Evolutionary conservation across 2,797 vertebrate genomes (phyloP), one percentile per base, ranked within the genome.

Genomic region (Sphenodon punctatus): DNA sequence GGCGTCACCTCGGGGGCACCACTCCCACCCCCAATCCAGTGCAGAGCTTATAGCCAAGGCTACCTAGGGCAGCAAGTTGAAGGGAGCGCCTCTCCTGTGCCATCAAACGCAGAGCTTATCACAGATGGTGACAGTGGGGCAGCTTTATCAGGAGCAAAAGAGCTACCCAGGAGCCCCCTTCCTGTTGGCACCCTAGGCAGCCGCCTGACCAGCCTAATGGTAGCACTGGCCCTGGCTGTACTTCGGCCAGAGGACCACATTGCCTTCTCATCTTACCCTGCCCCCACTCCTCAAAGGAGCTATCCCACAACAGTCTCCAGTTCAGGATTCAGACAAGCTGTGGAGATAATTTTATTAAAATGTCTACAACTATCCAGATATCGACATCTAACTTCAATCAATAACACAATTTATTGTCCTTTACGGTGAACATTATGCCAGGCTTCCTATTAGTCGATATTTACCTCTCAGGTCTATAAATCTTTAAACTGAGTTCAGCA

Each of bases 361-460:
- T 95, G 93, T 95, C 95, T 94, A 96, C 93, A 93, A 95, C 94
- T 95, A 95, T 95, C 94, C 92, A 95, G 93, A 93, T 95, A 94
- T 96, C 75, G 95, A 95, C 92, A 88, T 91, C 89, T 91, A 20
- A 1, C 87, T 78, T 84, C 75, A 89, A 87, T 96, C 95, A 90
- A 96, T 96, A 96, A 82, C 84, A 74, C 93, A 95, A 96, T 96
- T 95, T 96, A 96, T 96, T 93, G 94, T 94, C 92, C 92, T 96
- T 96, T 94, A 95, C 93, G 95, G 92, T 94, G 93, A 95, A 94
- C 93, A 95, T 90, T 90, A 93, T 95, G 89, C 89, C 87, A 90
- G 92, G 85, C 90, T 95, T 90, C 92, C 91, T 92, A 94, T 93
- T 95, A 95, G 94, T 96, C 95, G 96, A 94, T 96, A 95, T 94